Evolutionary conservation across 2,888 invertebrate species (phyloP), one percentile per base, ranked within the genome.

Genomic region (Allacma fusca): DNA sequence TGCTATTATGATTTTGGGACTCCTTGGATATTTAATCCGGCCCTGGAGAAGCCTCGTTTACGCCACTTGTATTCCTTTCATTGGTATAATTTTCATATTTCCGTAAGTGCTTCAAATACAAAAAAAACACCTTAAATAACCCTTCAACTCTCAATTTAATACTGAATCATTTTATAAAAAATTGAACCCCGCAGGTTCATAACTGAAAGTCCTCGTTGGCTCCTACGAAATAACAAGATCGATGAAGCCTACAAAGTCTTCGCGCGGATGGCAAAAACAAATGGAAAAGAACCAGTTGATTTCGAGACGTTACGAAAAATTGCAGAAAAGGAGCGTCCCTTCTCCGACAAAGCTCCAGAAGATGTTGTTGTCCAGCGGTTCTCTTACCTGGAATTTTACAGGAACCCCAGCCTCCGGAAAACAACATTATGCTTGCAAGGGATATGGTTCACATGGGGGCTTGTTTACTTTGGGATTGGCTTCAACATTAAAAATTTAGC

Each of bases 161-260:
- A 50, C n/a, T 24, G 44, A n/a, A n/a, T n/a, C n/a, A n/a, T n/a
- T n/a, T n/a, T n/a, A n/a, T n/a, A n/a, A n/a, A n/a, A n/a, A n/a
- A n/a, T n/a, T n/a, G n/a, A n/a, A n/a, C n/a, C n/a, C n/a, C n/a
- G n/a, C 28, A 75, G 81, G 23, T 77, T 79, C 24, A 65, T 81
- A 21, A 80, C 81, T 0, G 81, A 81, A 69, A 80, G 79, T 43
- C 81, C 81, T 16, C 62, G 80, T 0, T 81, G 76, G 75, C 78
- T 81, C 1, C 43, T 81, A 1, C 62, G 80, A 19, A 68, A 80
- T 13, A 65, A 79, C 12, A 77, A 72, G 67, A 26, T 80, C 57
- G 50, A 67, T 4, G 77, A 81, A 67, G 73, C 77, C n/a, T 26
- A 69, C 43, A 68, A 68, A 69, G 69, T 74, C n/a, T 21, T 78